These are phyloP conservation scores for Fragum sueziense DNA, from an alignment of 2,888 invertebrate species.

Conservation along the genomic window DNA sequence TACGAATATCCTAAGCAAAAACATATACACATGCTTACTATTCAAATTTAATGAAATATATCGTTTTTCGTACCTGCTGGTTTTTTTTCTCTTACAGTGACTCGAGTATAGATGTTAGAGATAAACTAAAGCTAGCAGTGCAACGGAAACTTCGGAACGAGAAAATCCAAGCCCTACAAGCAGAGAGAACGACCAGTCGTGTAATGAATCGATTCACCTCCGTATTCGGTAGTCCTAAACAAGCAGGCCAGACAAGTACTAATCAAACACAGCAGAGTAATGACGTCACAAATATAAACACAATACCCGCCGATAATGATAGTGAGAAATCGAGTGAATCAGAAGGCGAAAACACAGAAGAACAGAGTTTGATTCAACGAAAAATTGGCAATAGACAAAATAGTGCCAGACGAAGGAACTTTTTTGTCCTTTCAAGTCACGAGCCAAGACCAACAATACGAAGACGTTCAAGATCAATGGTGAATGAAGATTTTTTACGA, in stretches of 20 bases:
- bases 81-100: constrained; percentile 55
- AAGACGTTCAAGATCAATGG: background rate
- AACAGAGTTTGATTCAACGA: background rate
- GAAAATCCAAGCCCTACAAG: constrained; percentile 37
- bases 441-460: background rate
- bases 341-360: background rate
- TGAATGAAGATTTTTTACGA: background rate
- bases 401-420: background rate
- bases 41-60: too few relatives aligned
- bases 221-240: background rate
- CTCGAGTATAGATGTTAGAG: constrained; percentile 65
- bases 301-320: background rate
- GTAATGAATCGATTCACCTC: constrained; percentile 6
- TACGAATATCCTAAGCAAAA: too few relatives aligned
- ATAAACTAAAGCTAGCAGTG: constrained; percentile 25
- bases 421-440: background rate
- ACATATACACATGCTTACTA: too few relatives aligned
- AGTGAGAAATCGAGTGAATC: background rate
- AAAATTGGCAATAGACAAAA: background rate
- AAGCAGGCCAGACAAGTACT: background rate
- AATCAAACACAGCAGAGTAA: too few relatives aligned
- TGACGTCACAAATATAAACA: background rate
- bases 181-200: constrained; percentile 31
- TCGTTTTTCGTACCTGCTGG: too few relatives aligned
- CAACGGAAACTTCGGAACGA: constrained; percentile 41